phyloP scores from a whole-genome alignment of 2,113 vertebrate species.

The Bubalus kerabau region DNA sequence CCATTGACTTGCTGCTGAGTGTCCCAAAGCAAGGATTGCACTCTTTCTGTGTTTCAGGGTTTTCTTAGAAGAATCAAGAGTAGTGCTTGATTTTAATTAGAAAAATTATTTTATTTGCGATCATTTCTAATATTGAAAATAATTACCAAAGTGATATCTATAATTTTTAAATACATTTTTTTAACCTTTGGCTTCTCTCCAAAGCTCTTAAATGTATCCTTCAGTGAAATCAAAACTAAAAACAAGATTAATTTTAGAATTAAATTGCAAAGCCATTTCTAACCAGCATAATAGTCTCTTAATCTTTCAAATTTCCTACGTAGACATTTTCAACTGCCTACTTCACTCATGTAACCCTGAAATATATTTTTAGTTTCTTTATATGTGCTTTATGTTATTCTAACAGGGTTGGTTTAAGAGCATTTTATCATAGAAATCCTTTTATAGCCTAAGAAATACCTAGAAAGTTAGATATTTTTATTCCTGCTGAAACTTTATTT shows the following conservation, averaged over 20 bases:
- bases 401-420: slow-evolving; percentile 46
- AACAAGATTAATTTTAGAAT: slow-evolving; percentile 21
- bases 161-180: slow-evolving; percentile 13
- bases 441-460: slow-evolving; percentile 56
- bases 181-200: slow-evolving; percentile 2
- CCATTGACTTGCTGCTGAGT: not conserved
- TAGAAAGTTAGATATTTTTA: slow-evolving; percentile 70
- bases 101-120: not conserved
- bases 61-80: not conserved
- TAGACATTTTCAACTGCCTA: slow-evolving; percentile 2
- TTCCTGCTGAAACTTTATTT: slow-evolving; percentile 72
- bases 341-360: not conserved
- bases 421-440: slow-evolving; percentile 50
- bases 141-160: not conserved
- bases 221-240: slow-evolving; percentile 19
- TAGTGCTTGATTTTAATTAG: not conserved
- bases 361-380: slow-evolving; percentile 30
- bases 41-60: not conserved
- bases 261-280: slow-evolving; percentile 4
- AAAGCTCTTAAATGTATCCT: not conserved
- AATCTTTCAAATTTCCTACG: not conserved
- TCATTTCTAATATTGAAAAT: slow-evolving; percentile 5
- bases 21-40: not conserved
- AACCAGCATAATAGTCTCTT: not conserved
- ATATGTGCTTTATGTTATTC: slow-evolving; percentile 11